phyloP scores from a whole-genome alignment of 2,797 vertebrate genomes.

The Pangasius krempfi region DNA sequence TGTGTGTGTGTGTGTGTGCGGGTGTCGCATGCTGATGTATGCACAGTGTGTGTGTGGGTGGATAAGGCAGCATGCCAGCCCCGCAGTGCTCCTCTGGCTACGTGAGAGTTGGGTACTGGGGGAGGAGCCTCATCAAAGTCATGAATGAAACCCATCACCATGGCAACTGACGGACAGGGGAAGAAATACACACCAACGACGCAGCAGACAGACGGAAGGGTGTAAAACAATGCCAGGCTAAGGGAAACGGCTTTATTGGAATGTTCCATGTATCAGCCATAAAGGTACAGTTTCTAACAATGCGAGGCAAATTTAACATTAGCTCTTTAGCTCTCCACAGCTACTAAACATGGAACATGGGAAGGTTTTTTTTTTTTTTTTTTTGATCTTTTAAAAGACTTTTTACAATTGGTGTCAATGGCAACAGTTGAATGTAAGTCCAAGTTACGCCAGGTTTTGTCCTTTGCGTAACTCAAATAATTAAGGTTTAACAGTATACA shows the following conservation, averaged over 20 bases:
- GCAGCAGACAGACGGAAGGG: conserved; percentile 21
- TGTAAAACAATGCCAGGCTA: not conserved
- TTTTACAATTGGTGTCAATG: not conserved
- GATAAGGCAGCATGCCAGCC: conserved; percentile 51
- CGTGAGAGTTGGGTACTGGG: conserved; percentile 41
- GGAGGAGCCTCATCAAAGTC: conserved; percentile 46
- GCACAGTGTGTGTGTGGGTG: conserved; percentile 36
- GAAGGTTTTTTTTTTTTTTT: not conserved
- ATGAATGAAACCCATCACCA: conserved; percentile 66
- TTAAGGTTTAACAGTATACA: not conserved
- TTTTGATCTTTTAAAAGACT: not conserved
- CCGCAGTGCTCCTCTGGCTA: conserved; percentile 48
- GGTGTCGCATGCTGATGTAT: conserved; percentile 7
- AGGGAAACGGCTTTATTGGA: not conserved
- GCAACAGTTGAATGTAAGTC: not conserved
- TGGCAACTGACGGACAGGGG: conserved; percentile 50
- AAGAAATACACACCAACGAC: conserved; percentile 1
- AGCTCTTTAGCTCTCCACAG: not conserved
- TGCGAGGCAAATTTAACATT: conserved; percentile 3
- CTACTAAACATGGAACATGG: conserved; percentile 1
- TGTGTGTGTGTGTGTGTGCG: not conserved
- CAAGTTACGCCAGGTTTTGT: not conserved
- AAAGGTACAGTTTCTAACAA: conserved; percentile 3
- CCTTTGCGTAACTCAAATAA: not conserved
- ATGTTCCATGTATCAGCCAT: not conserved